Evolutionary conservation across 92 coral and sea anemone species (phyloP), one percentile per base, ranked within the genome.

Genomic region (Umimayanthus chanpuru): DNA sequence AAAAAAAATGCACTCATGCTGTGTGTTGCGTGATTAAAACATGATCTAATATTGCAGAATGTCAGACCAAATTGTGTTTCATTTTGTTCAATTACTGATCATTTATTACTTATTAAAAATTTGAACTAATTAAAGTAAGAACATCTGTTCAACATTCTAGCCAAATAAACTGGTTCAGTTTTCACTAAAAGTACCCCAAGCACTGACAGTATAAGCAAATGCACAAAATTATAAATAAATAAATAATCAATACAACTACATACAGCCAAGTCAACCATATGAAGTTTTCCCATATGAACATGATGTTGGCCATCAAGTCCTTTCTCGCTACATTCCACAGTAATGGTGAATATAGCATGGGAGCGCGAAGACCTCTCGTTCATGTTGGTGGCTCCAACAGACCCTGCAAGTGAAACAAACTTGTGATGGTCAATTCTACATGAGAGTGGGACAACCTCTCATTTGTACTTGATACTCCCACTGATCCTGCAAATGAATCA

Each of bases 381-480:
- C 99, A 97, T 97, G 89, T 95, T 95, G 40, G 99, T 97, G 25
- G 99, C 91, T 77, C 99, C 99, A 91, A 97, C 99, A 76, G 99
- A 97, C 56, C 99, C 99, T 97, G 74, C 29, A 85, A 88, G 65
- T 74, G 40, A 26, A 21, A 43, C n/a, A 87, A 61, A 72, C 29
- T 8, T n/a, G 20, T 21, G 36, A 50, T 50, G 18, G 41, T 16
- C 3, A 36, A 71, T 0, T 97, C 1, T n/a, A 98, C 99, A 79
- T 97, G 99, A 18, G 99, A 95, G 14, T 98, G 93, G 4, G 99
- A 97, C 16, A 98, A 97, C 66, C 93, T 89, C 89, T 97, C 99
- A 85, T 97, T 97, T 98, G 95, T 97, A 89, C 94, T 95, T 40
- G 99, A 95, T 32, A 98, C 91, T 77, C 99, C 99, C 90, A 97